These are phyloP conservation scores for Lagenorhynchus albirostris DNA, from an alignment of 2,113 vertebrate genomes.

Conservation along the genomic window DNA sequence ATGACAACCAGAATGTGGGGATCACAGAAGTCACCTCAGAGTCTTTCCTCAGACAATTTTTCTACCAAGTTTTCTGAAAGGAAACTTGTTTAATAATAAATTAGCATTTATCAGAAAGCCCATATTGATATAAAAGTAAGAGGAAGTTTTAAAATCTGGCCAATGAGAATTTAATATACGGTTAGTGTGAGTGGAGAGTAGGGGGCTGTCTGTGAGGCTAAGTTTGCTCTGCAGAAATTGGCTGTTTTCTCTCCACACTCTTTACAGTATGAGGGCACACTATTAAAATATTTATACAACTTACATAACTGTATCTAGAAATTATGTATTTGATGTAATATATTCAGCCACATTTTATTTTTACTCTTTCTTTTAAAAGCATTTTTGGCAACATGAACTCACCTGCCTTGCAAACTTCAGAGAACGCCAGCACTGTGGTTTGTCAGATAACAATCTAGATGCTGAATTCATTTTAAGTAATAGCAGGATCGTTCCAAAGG, in stretches of 20 bases:
- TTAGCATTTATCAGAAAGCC: background rate
- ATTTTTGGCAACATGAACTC: constrained; percentile 50
- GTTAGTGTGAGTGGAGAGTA: background rate
- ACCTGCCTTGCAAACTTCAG: background rate
- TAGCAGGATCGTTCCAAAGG: background rate
- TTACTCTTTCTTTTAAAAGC: constrained; percentile 58
- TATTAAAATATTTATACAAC: constrained; percentile 53
- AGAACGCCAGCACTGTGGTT: background rate
- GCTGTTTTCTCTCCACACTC: background rate
- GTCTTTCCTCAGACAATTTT: background rate
- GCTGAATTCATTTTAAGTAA: constrained; percentile 3
- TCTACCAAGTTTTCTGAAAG: background rate
- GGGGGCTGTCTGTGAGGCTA: background rate
- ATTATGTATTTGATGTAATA: background rate
- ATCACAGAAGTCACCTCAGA: accelerated
- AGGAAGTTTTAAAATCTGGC: background rate
- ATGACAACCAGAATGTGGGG: background rate
- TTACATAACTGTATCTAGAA: constrained; percentile 32
- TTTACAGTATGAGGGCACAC: background rate
- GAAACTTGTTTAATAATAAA: background rate
- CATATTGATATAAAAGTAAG: background rate
- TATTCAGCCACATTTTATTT: constrained; percentile 50
- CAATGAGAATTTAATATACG: background rate
- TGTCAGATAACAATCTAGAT: background rate
- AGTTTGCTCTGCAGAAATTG: background rate